These are phyloP conservation scores for Triplophysa siluroides DNA, from an alignment of 2,113 vertebrate species.

Conservation along the genomic window DNA sequence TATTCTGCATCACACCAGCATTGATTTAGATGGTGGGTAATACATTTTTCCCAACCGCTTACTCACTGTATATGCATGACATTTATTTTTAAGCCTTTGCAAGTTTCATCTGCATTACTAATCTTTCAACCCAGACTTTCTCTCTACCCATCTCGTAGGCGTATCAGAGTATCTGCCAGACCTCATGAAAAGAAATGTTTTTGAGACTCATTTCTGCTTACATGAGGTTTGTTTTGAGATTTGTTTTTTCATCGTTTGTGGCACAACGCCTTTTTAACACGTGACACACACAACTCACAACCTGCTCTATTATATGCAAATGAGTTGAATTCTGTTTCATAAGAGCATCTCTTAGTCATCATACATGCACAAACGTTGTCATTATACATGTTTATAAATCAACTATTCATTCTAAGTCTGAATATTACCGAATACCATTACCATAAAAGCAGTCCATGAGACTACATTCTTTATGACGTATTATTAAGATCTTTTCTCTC, in stretches of 20 bases:
- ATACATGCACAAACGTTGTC: too few species aligned
- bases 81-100: background rate
- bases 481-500: too few species aligned
- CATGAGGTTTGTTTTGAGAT: constrained; percentile 77
- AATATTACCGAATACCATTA: too few species aligned
- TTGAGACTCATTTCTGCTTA: constrained; percentile 83
- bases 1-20: constrained; percentile 73
- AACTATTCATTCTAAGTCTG: too few species aligned
- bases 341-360: background rate
- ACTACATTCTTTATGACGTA: too few species aligned
- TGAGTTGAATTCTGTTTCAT: background rate
- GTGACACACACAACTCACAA: background rate
- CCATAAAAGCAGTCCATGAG: too few species aligned
- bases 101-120: background rate
- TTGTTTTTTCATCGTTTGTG: background rate
- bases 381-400: background rate
- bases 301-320: background rate
- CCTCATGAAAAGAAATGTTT: constrained; percentile 79
- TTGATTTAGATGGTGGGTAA: constrained; percentile 67
- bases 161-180: constrained; percentile 72
- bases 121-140: background rate
- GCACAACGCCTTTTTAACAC: background rate
- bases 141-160: constrained; percentile 38
- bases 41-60: background rate
- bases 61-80: background rate